Evolutionary conservation across 2,888 invertebrate species (phyloP).

Genomic region (Drosophila barbarae): DNA sequence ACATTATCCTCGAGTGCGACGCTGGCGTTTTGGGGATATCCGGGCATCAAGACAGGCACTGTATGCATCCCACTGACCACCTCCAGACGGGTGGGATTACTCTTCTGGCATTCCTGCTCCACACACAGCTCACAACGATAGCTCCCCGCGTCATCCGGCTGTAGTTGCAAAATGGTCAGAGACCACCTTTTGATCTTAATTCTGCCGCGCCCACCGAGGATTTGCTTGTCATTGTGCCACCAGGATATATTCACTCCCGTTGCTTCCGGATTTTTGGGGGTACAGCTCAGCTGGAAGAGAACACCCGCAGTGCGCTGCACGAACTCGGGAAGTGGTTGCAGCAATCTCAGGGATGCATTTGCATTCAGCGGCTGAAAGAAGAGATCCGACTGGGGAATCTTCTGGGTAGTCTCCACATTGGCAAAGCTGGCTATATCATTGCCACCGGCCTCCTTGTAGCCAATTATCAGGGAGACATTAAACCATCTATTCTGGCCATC

Average conservation of each 20-base stretch:
- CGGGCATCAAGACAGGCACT: conserved; percentile 78
- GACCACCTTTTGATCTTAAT: conserved; percentile 85
- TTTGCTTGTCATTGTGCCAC: conserved; percentile 86
- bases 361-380: conserved; percentile 34
- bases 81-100: conserved; percentile 84
- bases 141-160: conserved; percentile 89
- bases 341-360: conserved; percentile 24
- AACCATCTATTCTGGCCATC: conserved; percentile 61
- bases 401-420: conserved; percentile 12
- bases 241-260: conserved; percentile 85
- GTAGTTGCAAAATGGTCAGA: conserved; percentile 87
- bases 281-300: conserved; percentile 85
- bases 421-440: conserved; percentile 59
- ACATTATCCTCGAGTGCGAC: conserved; percentile 86
- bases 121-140: conserved; percentile 94
- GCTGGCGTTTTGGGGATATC: conserved; percentile 90
- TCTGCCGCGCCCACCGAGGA: conserved; percentile 22
- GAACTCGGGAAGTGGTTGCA: conserved; percentile 33
- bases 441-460: conserved; percentile 27
- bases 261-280: conserved; percentile 66
- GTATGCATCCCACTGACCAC: conserved; percentile 90
- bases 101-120: conserved; percentile 85
- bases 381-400: conserved; percentile 16
- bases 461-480: conserved; percentile 72
- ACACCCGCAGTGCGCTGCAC: conserved; percentile 87